Evolutionary conservation across 2,113 vertebrate species (phyloP), one percentile per base, ranked within the genome.

Genomic region (Ictalurus furcatus): DNA sequence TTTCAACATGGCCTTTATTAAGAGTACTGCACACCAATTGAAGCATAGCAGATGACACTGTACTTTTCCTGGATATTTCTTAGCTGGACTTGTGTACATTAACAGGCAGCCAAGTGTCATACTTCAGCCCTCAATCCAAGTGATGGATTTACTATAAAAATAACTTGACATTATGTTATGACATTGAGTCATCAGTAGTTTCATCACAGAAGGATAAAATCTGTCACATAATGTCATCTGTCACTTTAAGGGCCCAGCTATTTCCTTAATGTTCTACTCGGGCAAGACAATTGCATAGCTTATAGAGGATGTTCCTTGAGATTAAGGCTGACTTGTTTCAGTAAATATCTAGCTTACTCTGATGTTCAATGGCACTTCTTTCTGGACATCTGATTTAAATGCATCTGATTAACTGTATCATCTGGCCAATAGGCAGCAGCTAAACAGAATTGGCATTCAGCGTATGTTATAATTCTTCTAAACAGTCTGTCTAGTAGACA

Each of bases 381-480:
- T 69, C 40, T 69, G 63, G 44, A 71, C 44, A 37, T 67, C 58
- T 76, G 21, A 52, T 79, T 56, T 56, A 19, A 56, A 80, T 67
- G 28, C n/a, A 37, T 21, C 48, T 82, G 48, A 82, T 69, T 54
- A 87, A 87, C 65, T n/a, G 44, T 65, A 87, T 71, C 82, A 34
- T 16, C 17, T 80, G 63, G 19, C 61, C 52, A 87, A 28, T 82
- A 69, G 44, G 63, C 63, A 87, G 48, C 48, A 67, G 23, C 76
- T 87, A 61, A 79, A 87, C 30, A 80, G 17, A 79, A 79, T 65
- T 87, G 52, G 85, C 85, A 63, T 79, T 79, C 81, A 67, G 52
- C 34, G 17, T 34, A 23, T 74, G 23, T 59, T 85, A 65, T 82
- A 69, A 85, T 85, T 79, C 34, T 63, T 61, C 19, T 34, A 16